A percentile compares a stretch with the other conserved stretches of the same genome.
phyloP scores from a whole-genome alignment of 2,113 vertebrate genomes.

The Vombatus ursinus region DNA sequence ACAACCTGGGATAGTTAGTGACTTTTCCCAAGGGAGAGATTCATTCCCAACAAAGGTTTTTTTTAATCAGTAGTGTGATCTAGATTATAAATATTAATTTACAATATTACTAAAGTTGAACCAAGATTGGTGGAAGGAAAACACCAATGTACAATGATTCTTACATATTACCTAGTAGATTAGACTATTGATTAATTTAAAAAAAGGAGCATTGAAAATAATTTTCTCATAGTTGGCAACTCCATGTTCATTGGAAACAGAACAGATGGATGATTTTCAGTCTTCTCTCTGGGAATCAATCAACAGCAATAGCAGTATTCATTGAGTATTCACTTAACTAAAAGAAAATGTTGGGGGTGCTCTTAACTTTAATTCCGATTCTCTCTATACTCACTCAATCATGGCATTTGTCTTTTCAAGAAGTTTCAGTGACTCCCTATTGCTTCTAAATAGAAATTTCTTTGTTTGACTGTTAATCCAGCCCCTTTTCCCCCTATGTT shows the following conservation, averaged over 20 bases:
- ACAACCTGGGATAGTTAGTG: neutral
- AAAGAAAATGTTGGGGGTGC: neutral
- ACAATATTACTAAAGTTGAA: neutral
- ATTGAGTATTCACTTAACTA: neutral
- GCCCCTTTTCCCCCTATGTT: neutral
- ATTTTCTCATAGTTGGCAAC: neutral
- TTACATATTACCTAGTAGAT: neutral
- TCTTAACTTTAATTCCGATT: constrained; percentile 17
- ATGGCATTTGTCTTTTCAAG: neutral
- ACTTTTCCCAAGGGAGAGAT: neutral
- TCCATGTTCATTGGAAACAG: neutral
- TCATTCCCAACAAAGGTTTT: neutral
- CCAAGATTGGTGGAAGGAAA: neutral
- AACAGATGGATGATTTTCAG: neutral
- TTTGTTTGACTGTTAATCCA: neutral
- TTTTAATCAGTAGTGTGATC: neutral
- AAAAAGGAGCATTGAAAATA: neutral
- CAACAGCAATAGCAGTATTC: neutral
- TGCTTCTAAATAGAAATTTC: neutral
- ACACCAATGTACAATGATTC: neutral
- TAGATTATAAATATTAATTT: constrained; percentile 15
- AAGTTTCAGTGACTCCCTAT: constrained; percentile 7
- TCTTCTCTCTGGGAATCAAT: neutral
- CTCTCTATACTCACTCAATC: constrained; percentile 5
- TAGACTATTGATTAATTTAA: neutral